phyloP scores from a whole-genome alignment of 2,797 vertebrate genomes.

The Poecilia wingei region DNA sequence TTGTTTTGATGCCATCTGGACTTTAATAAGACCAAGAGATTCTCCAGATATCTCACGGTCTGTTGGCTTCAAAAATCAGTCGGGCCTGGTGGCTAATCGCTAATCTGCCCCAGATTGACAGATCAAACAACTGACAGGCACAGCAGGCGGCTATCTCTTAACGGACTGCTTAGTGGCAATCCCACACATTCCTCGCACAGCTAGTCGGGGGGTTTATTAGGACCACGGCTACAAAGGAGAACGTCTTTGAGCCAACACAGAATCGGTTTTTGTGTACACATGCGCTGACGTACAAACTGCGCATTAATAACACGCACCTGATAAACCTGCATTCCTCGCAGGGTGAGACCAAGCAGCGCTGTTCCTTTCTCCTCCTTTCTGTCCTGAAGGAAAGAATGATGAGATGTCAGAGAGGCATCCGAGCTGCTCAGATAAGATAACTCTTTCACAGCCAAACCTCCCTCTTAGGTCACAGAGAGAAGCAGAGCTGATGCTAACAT shows the following conservation, averaged over 20 bases:
- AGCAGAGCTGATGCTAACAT: slow-evolving; percentile 32
- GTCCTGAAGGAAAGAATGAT: slow-evolving; percentile 82
- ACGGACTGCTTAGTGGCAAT: slow-evolving; percentile 62
- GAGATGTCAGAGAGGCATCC: slow-evolving; percentile 70
- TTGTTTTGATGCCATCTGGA: slow-evolving; percentile 65
- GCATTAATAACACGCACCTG: slow-evolving; percentile 82
- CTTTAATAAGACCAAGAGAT: slow-evolving; percentile 49
- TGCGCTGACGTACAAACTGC: slow-evolving; percentile 28
- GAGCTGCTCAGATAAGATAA: slow-evolving; percentile 69
- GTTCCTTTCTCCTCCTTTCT: slow-evolving; percentile 89
- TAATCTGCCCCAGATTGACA: slow-evolving; percentile 79
- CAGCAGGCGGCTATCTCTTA: slow-evolving; percentile 70
- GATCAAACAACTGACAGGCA: slow-evolving; percentile 76
- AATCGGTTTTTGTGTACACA: slow-evolving; percentile 28
- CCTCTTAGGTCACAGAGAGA: slow-evolving; percentile 29
- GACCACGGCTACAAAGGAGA: slow-evolving; percentile 28
- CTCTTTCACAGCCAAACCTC: slow-evolving; percentile 40
- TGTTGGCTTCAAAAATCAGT: slow-evolving; percentile 69
- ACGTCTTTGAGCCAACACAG: slow-evolving; percentile 62
- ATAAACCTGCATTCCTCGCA: slow-evolving; percentile 92
- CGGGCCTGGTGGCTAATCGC: slow-evolving; percentile 49
- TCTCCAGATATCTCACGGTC: slow-evolving; percentile 67
- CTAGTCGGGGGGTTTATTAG: slow-evolving; percentile 50
- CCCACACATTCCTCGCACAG: slow-evolving; percentile 76
- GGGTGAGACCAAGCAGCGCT: slow-evolving; percentile 88